These are phyloP conservation scores for Parelbella ahira DNA, from an alignment of 2,888 invertebrate genomes.

Conservation along the genomic window DNA sequence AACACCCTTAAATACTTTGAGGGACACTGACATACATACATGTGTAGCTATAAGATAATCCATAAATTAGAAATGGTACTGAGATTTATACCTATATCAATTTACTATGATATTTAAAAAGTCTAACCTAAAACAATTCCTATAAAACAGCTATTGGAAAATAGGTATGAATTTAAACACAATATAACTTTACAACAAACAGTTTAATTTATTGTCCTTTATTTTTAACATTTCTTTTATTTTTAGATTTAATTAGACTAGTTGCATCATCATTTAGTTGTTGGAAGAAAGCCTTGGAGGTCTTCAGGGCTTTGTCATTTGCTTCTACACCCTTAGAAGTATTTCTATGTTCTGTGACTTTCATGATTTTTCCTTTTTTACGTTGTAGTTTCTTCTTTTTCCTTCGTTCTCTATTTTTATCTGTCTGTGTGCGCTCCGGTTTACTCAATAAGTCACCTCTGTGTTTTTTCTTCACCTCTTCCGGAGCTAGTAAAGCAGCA, in stretches of 20 bases:
- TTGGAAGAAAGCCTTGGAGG: slow-evolving; percentile 90
- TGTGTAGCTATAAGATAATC: too few species aligned
- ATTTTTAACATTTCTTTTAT: slow-evolving; percentile 55
- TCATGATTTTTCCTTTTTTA: slow-evolving; percentile 62
- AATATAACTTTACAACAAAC: slow-evolving; percentile 23
- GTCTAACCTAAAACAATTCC: too few species aligned
- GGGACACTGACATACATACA: too few species aligned
- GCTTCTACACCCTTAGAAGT: slow-evolving; percentile 80
- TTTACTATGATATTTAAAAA: too few species aligned
- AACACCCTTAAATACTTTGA: too few species aligned
- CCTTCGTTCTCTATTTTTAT: slow-evolving; percentile 93
- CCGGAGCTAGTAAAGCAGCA: slow-evolving; percentile 92
- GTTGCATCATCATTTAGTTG: slow-evolving; percentile 88
- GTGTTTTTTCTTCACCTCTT: slow-evolving; percentile 88
- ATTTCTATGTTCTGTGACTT: slow-evolving; percentile 74
- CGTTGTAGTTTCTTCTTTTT: slow-evolving; percentile 90
- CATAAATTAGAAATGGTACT: too few species aligned
- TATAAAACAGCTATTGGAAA: too few species aligned
- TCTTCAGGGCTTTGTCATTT: slow-evolving; percentile 82
- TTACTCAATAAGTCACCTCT: slow-evolving; percentile 83
- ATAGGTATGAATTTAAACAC: slow-evolving; percentile 9
- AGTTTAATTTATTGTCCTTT: slow-evolving; percentile 40
- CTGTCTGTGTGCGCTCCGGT: slow-evolving; percentile 90
- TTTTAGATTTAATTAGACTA: slow-evolving; percentile 60
- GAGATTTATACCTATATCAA: too few species aligned